Conservation (phyloP, 2,888 invertebrate species). For the Stenotaenia linearis region DNA sequence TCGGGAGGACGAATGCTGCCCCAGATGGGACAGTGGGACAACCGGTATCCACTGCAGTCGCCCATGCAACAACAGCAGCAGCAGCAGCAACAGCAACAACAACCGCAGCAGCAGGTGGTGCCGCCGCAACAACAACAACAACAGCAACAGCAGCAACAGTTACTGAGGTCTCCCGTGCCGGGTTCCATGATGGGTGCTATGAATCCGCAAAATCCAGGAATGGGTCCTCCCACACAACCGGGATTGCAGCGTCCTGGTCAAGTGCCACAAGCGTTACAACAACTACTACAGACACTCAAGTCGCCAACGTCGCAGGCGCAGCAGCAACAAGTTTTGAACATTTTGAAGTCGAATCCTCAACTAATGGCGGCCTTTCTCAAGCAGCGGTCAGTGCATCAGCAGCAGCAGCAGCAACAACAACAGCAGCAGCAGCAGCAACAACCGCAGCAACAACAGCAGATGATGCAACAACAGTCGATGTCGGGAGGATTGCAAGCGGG, state of each 20-base stretch:
- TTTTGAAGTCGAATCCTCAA: constrained; percentile 88
- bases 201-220: constrained; percentile 31
- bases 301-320: constrained; percentile 87
- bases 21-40: constrained; percentile 52
- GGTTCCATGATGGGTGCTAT: constrained; percentile 28
- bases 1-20: constrained; percentile 40
- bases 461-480: not conserved
- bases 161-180: not conserved
- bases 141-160: constrained; percentile 37
- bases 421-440: constrained; percentile 33
- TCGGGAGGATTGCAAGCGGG: not conserved
- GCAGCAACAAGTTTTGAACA: constrained; percentile 77
- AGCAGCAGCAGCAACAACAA: constrained; percentile 44
- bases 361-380: constrained; percentile 93
- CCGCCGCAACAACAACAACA: constrained; percentile 38
- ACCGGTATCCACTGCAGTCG: constrained; percentile 40
- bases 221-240: constrained; percentile 34
- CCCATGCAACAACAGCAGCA: constrained; percentile 39
- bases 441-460: constrained; percentile 35
- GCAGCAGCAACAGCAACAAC: constrained; percentile 40
- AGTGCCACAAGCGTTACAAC: constrained; percentile 44
- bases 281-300: constrained; percentile 81
- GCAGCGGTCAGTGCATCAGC: constrained; percentile 62
- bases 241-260: constrained; percentile 32
- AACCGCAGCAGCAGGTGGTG: constrained; percentile 39